Percentiles rank a stretch among this genome's conserved stretches.
phyloP scores from a whole-genome alignment of 2,888 invertebrate genomes.

The Smittia sp. region DNA sequence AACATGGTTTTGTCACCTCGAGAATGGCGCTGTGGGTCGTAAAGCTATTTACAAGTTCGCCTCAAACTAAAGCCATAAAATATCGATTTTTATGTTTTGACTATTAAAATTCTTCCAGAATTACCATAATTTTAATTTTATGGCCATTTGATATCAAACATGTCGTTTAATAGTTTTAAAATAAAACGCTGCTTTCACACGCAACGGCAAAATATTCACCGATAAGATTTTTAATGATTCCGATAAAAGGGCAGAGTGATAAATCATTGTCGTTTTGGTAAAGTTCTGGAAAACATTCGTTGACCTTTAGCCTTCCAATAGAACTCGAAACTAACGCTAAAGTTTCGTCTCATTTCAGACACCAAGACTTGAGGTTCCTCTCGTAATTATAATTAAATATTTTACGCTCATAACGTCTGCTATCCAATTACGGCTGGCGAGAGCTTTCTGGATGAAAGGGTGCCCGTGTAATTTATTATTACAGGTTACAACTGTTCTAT shows the following conservation, averaged over 20 bases:
- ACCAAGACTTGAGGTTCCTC: no score
- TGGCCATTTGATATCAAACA: conserved; percentile 29
- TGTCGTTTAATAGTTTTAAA: conserved; percentile 27
- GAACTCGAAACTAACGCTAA: neutral
- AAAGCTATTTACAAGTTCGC: conserved; percentile 24
- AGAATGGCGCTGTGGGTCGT: neutral
- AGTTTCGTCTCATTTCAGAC: no score
- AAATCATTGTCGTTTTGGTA: neutral
- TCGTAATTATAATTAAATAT: conserved; percentile 41
- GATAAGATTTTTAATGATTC: neutral
- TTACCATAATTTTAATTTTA: conserved; percentile 27
- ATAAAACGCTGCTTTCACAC: neutral
- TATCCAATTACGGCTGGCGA: conserved; percentile 18
- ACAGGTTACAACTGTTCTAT: conserved; percentile 42
- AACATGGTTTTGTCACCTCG: conserved; percentile 24
- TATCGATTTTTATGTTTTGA: neutral
- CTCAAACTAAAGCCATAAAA: neutral
- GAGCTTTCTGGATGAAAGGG: neutral
- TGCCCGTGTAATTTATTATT: conserved; percentile 41
- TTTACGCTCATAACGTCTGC: conserved; percentile 34
- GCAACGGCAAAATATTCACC: neutral
- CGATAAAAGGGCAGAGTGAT: neutral
- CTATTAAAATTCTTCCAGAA: neutral
- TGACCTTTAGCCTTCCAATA: neutral
- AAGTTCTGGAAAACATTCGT: no score